A percentile compares a stretch with the other conserved stretches of the same genome.
Conservation (phyloP, 2,113 vertebrate genomes). For the Theropithecus gelada region DNA sequence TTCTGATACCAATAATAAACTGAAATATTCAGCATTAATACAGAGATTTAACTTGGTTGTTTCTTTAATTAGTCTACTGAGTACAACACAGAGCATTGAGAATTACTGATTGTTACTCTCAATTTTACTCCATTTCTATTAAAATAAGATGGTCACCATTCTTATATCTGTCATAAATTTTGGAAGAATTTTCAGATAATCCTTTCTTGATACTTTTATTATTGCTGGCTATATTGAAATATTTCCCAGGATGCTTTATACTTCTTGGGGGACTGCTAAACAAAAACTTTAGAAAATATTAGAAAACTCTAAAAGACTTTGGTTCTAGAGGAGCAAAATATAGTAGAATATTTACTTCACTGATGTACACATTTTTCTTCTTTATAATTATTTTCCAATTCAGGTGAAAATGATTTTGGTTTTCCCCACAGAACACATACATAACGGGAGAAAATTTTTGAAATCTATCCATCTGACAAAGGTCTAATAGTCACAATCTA, state of each 20-base stretch:
- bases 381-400: not conserved
- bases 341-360: not conserved
- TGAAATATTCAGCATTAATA: not conserved
- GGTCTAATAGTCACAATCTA: no score
- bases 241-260: not conserved
- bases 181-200: not conserved
- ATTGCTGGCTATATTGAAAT: not conserved
- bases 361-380: not conserved
- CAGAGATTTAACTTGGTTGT: not conserved
- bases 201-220: not conserved
- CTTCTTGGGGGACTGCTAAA: not conserved
- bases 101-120: not conserved
- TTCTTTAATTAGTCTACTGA: not conserved
- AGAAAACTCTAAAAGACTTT: not conserved
- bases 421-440: no score
- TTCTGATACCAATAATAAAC: not conserved
- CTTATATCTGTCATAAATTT: not conserved
- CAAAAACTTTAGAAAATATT: not conserved
- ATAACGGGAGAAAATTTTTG: no score
- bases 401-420: not conserved
- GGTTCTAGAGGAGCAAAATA: not conserved
- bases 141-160: not conserved
- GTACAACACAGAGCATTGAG: not conserved
- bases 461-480: no score
- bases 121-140: not conserved